Conservation (phyloP, 1,140 invertebrate species). For the Cyrtorhinus lividipennis region DNA sequence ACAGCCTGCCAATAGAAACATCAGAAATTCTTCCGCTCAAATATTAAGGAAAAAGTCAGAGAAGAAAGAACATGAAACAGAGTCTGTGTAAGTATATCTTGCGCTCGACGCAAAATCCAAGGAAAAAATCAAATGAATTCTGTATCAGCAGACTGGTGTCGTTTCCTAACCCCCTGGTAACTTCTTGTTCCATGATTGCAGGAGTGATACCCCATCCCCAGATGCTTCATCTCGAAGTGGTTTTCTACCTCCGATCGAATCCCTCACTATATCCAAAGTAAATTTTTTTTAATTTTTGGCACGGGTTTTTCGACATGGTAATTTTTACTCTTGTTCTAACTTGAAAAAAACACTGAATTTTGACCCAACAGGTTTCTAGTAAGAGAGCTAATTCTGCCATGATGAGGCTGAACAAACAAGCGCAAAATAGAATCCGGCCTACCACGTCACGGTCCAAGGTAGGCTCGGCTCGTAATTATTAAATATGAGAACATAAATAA, state of each 20-base stretch:
- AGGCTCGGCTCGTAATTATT: no score
- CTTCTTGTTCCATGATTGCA: no score
- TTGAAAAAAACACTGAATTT: not conserved
- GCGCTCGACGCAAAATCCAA: no score
- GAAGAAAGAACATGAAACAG: not conserved
- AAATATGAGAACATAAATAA: no score
- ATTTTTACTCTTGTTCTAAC: not conserved
- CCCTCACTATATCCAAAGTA: not conserved
- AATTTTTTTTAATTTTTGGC: not conserved
- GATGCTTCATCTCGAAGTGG: not conserved
- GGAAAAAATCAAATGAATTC: no score
- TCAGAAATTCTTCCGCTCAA: not conserved
- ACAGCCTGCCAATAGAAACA: not conserved
- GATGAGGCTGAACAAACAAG: slow-evolving; percentile 8
- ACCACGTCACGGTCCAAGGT: slow-evolving; percentile 10
- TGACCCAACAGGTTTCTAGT: not conserved
- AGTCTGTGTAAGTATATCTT: not conserved
- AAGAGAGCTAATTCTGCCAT: slow-evolving; percentile 8
- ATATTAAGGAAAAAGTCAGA: not conserved
- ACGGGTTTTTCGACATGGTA: no score
- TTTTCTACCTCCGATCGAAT: slow-evolving; percentile 13
- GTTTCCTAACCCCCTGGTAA: no score
- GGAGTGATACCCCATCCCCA: not conserved
- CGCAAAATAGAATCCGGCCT: not conserved
- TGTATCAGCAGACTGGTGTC: no score